These are phyloP conservation scores for Thecophora atra DNA, from an alignment of 2,888 invertebrate species.

Conservation along the genomic window DNA sequence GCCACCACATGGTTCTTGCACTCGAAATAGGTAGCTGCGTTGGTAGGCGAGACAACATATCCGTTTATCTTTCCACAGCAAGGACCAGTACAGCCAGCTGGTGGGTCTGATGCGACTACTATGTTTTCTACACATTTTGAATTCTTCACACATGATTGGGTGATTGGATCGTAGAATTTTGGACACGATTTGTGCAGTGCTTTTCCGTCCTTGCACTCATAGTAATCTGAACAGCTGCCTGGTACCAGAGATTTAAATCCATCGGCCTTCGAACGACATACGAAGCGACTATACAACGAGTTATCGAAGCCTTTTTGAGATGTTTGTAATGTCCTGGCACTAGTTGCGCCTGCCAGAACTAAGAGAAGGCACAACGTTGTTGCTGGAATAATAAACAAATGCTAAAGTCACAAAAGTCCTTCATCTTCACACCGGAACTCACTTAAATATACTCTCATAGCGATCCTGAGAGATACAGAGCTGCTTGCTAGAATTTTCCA, in stretches of 20 bases:
- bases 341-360: slow-evolving; percentile 38
- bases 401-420: neutral
- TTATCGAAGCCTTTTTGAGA: slow-evolving; percentile 48
- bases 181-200: slow-evolving; percentile 50
- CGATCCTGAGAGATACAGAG: neutral
- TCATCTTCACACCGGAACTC: slow-evolving; percentile 35
- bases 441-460: slow-evolving; percentile 41
- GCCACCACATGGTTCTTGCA: slow-evolving; percentile 41
- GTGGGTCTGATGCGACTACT: neutral
- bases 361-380: slow-evolving; percentile 42
- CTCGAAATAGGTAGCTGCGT: slow-evolving; percentile 43
- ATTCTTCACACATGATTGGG: slow-evolving; percentile 50
- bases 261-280: slow-evolving; percentile 54
- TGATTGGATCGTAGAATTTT: slow-evolving; percentile 50
- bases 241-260: slow-evolving; percentile 58
- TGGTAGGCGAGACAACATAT: slow-evolving; percentile 42
- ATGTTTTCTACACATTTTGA: slow-evolving; percentile 51
- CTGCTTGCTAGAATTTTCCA: neutral
- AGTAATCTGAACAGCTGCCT: slow-evolving; percentile 59
- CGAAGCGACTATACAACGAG: slow-evolving; percentile 51
- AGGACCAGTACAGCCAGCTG: slow-evolving; percentile 38
- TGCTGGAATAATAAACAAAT: slow-evolving; percentile 29
- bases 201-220: slow-evolving; percentile 53
- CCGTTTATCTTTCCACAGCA: slow-evolving; percentile 43
- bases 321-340: slow-evolving; percentile 49